phyloP scores from a whole-genome alignment of 2,797 vertebrate species.

The Cossypha niveicapilla region DNA sequence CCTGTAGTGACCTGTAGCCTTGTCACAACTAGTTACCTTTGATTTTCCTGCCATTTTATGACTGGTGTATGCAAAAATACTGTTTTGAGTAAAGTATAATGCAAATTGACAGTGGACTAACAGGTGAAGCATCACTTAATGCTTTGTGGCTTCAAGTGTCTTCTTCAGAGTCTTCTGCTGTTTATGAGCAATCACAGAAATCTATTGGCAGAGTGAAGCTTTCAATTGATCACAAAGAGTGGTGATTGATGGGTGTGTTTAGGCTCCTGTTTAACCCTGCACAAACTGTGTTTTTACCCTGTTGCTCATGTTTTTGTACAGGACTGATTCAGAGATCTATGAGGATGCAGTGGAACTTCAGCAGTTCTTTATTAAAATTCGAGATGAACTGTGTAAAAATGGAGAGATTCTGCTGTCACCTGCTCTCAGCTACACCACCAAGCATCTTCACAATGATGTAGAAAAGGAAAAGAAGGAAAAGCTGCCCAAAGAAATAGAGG shows the following conservation, averaged over 20 bases:
- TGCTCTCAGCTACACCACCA: slow-evolving; percentile 93
- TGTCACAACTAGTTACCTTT: not conserved
- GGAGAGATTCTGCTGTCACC: slow-evolving; percentile 96
- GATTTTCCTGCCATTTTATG: not conserved
- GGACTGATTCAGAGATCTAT: slow-evolving; percentile 97
- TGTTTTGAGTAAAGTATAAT: not conserved
- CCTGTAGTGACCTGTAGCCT: not conserved
- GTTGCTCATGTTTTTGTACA: not conserved
- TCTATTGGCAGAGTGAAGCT: not conserved
- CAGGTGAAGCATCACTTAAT: not conserved
- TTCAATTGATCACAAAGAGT: not conserved
- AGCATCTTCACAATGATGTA: slow-evolving; percentile 93
- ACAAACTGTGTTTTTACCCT: not conserved
- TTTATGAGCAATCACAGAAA: not conserved
- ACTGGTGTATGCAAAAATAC: not conserved
- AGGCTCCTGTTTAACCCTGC: not conserved
- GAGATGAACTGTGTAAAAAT: slow-evolving; percentile 97
- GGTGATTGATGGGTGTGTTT: not conserved
- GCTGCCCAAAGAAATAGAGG: slow-evolving; percentile 94
- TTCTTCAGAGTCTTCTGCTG: not conserved
- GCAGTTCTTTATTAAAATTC: slow-evolving; percentile 96
- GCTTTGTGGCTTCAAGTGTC: not conserved
- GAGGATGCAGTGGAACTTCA: slow-evolving; percentile 97
- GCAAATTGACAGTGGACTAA: not conserved
- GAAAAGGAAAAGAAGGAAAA: slow-evolving; percentile 98